phyloP scores from a whole-genome alignment of 2,113 vertebrate genomes.

The Pimephales promelas region DNA sequence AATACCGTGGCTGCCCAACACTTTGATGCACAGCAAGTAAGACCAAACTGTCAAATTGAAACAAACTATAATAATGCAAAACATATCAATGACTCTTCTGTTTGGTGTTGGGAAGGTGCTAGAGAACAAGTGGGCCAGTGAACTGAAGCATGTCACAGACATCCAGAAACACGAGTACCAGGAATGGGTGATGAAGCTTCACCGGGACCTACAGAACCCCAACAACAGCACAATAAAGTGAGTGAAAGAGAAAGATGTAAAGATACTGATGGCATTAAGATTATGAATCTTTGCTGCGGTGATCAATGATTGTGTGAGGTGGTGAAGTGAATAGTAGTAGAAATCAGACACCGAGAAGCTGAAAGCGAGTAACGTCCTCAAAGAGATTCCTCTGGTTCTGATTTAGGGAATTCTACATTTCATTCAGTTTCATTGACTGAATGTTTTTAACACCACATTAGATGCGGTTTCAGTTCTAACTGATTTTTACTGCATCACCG shows the following conservation, averaged over 20 bases:
- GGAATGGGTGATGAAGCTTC: slow-evolving; percentile 96
- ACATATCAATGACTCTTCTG: background rate
- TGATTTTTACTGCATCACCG: background rate
- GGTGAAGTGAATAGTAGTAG: background rate
- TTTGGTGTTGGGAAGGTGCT: slow-evolving; percentile 76
- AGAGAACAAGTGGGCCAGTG: slow-evolving; percentile 95
- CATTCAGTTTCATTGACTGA: background rate
- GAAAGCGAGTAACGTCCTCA: background rate
- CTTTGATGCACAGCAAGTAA: slow-evolving; percentile 95
- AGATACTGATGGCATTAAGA: background rate
- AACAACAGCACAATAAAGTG: slow-evolving; percentile 91
- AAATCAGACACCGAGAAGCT: background rate
- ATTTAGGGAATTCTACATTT: background rate
- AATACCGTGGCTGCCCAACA: slow-evolving; percentile 93
- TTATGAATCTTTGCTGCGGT: no score
- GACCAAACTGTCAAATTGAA: background rate
- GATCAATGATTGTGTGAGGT: background rate
- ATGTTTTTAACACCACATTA: background rate
- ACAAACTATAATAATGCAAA: background rate
- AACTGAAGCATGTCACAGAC: slow-evolving; percentile 89
- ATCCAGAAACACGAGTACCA: slow-evolving; percentile 99
- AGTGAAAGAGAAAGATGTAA: slow-evolving; percentile 6
- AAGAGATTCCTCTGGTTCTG: background rate
- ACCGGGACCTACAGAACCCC: slow-evolving; percentile 94
- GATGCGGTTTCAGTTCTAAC: background rate